phyloP scores from a whole-genome alignment of 2,888 invertebrate genomes.

The Caenorhabditis imperialis region DNA sequence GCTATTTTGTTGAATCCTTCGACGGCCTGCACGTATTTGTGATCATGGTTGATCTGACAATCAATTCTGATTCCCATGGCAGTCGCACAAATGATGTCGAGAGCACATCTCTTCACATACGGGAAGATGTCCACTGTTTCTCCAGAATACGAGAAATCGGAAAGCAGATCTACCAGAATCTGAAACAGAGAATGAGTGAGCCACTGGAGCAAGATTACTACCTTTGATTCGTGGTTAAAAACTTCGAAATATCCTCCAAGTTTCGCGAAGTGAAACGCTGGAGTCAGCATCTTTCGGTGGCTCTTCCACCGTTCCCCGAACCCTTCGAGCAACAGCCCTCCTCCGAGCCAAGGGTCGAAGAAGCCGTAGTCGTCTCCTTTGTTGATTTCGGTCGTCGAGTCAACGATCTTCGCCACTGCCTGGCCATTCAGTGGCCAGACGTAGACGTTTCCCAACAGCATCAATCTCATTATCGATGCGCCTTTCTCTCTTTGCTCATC shows the following conservation, averaged over 20 bases:
- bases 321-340: conserved; percentile 78
- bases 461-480: conserved; percentile 34
- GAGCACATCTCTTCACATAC: conserved; percentile 80
- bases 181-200: too few species aligned
- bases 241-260: conserved; percentile 78
- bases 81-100: conserved; percentile 79
- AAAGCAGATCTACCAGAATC: conserved; percentile 78
- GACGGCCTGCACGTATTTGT: conserved; percentile 69
- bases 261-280: conserved; percentile 81
- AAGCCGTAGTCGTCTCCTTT: conserved; percentile 79
- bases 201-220: background rate
- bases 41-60: conserved; percentile 66
- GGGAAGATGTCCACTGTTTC: conserved; percentile 80
- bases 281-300: conserved; percentile 80
- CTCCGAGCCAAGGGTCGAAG: conserved; percentile 80
- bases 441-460: conserved; percentile 35
- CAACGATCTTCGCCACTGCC: conserved; percentile 66
- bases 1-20: conserved; percentile 60
- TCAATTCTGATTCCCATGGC: conserved; percentile 72
- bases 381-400: conserved; percentile 74
- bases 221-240: conserved; percentile 47
- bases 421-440: conserved; percentile 53
- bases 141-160: conserved; percentile 68
- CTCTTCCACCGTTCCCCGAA: conserved; percentile 78
- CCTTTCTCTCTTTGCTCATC: conserved; percentile 29